Evolutionary conservation across 2,888 invertebrate species (phyloP).

Genomic region (Seira ritae): DNA sequence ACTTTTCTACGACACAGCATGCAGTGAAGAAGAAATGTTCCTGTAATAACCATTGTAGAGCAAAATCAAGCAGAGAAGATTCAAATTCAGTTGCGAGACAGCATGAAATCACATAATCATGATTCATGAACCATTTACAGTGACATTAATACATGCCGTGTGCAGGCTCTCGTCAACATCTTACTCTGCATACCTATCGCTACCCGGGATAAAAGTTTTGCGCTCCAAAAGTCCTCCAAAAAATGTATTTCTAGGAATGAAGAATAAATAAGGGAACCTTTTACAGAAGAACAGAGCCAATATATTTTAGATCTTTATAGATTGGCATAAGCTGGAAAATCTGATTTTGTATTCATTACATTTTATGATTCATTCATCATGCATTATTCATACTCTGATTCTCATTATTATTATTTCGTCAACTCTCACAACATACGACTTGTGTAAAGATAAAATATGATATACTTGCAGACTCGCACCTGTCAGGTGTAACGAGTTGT

Average conservation of each 20-base stretch:
- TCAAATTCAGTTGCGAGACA: background rate
- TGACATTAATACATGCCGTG: background rate
- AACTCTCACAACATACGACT: background rate
- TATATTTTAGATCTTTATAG: background rate
- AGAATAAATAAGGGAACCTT: background rate
- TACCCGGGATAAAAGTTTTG: too few relatives aligned
- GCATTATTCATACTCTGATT: background rate
- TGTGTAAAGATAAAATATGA: background rate
- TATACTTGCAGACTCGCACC: constrained; percentile 68
- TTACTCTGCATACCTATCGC: too few relatives aligned
- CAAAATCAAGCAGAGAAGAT: background rate
- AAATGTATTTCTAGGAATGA: too few relatives aligned
- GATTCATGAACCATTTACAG: constrained; percentile 3
- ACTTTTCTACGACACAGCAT: too few relatives aligned
- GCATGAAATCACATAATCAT: constrained; percentile 5
- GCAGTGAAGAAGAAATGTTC: too few relatives aligned
- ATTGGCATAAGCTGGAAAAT: background rate
- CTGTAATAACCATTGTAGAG: too few relatives aligned
- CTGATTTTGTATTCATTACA: constrained; percentile 12
- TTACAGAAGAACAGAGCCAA: background rate
- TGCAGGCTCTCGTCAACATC: background rate
- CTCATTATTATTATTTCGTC: background rate
- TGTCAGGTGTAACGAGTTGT: constrained; percentile 69
- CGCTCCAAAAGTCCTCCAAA: too few relatives aligned
- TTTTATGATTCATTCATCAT: constrained; percentile 1